Conservation (phyloP, 1,140 invertebrate genomes). For the Trichonephila clavata region DNA sequence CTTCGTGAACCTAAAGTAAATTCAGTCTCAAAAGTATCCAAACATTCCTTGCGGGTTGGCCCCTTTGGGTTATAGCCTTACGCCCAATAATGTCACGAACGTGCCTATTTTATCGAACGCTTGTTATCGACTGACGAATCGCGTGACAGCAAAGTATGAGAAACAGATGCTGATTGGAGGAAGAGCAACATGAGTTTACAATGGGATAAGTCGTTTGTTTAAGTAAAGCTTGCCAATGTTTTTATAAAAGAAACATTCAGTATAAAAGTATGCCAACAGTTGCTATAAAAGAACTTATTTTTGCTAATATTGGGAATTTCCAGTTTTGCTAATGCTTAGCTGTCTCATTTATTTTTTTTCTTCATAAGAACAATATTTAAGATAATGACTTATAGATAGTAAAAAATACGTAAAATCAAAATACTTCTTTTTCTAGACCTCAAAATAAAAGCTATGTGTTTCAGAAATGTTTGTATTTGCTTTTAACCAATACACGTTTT, state of each 20-base stretch:
- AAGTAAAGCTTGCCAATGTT: neutral
- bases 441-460: too few species aligned
- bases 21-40: slow-evolving; percentile 40
- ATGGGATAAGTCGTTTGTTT: slow-evolving; percentile 13
- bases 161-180: slow-evolving; percentile 45
- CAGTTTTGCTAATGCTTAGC: too few species aligned
- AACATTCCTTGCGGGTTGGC: slow-evolving; percentile 32
- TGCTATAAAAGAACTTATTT: neutral
- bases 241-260: neutral
- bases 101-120: slow-evolving; percentile 64
- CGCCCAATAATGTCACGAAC: slow-evolving; percentile 52
- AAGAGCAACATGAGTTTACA: slow-evolving; percentile 44
- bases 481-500: too few species aligned
- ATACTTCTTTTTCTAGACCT: too few species aligned
- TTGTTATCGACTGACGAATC: slow-evolving; percentile 53
- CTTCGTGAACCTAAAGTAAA: slow-evolving; percentile 4
- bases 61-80: slow-evolving; percentile 37
- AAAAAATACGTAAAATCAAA: too few species aligned
- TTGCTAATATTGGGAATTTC: too few species aligned
- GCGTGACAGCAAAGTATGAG: slow-evolving; percentile 36
- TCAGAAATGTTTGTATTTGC: too few species aligned
- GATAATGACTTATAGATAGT: too few species aligned
- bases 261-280: neutral
- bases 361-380: too few species aligned
- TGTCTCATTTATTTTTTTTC: too few species aligned